These are phyloP conservation scores for Perca flavescens DNA, from an alignment of 2,113 vertebrate species.

Conservation along the genomic window DNA sequence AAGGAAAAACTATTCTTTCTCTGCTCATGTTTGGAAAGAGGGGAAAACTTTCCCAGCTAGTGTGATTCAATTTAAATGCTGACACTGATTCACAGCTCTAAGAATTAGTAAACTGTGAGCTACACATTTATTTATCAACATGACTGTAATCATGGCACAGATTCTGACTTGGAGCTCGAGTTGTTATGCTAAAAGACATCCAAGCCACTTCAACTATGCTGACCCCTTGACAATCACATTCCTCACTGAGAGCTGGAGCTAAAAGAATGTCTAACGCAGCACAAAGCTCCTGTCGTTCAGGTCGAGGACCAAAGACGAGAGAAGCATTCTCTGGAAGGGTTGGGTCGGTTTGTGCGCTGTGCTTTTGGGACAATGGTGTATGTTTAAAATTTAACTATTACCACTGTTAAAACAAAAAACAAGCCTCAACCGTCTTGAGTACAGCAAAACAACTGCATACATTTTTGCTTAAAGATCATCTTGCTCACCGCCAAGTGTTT, in stretches of 20 bases:
- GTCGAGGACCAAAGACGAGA: slow-evolving; percentile 44
- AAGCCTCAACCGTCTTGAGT: background rate
- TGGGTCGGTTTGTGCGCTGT: slow-evolving; percentile 14
- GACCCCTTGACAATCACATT: slow-evolving; percentile 66
- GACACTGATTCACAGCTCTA: slow-evolving; percentile 7
- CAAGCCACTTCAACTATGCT: slow-evolving; percentile 30
- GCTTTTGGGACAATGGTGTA: slow-evolving; percentile 2
- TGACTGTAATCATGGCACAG: slow-evolving; percentile 21
- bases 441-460: background rate
- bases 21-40: slow-evolving; percentile 42
- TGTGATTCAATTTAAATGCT: slow-evolving; percentile 33
- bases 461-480: background rate
- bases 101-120: slow-evolving; percentile 22
- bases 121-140: background rate
- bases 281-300: slow-evolving; percentile 60
- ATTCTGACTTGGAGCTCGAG: slow-evolving; percentile 23
- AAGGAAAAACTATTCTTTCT: slow-evolving; percentile 43
- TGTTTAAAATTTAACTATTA: background rate
- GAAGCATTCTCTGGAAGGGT: slow-evolving; percentile 34
- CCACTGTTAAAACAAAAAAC: background rate
- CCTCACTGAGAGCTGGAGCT: slow-evolving; percentile 50
- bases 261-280: slow-evolving; percentile 73
- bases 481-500: background rate
- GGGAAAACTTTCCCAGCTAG: slow-evolving; percentile 13
- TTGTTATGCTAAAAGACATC: slow-evolving; percentile 18